Evolutionary conservation across 1,140 invertebrate species (phyloP), one percentile per base, ranked within the genome.

Genomic region (Drosophila cardini): DNA sequence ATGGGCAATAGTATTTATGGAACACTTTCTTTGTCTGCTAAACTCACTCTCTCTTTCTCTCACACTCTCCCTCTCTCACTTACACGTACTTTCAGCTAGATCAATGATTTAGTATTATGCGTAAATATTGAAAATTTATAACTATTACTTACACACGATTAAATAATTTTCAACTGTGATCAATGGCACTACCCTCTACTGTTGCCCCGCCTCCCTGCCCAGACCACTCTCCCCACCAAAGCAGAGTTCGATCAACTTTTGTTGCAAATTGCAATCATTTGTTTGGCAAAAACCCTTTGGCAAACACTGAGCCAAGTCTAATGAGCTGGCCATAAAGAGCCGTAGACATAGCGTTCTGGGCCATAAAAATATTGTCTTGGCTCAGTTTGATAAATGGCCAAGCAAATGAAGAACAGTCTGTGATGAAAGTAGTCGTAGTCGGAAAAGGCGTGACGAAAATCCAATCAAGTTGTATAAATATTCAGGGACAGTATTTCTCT

Each of bases 81-180:
- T 4, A n/a, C 9, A 38, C 0, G 2, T 10, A 11, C 10, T 38
- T 4, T 38, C 9, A 38, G 3, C 2, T 38, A 38, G 4, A n/a
- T 38, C 11, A 38, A 38, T 38, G 36, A 4, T 38, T 38, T 38
- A 42, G 50, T 62, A 69, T 52, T 58, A 57, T 63, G 53, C 36
- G 46, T 50, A 72, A 67, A 40, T 60, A 73, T 76, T 72, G 69
- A 21, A 80, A 71, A 87, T 89, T 75, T 89, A 89, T 89, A 87
- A 84, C 76, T 87, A 83, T 89, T 89, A 78, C 58, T 89, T 76
- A 84, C 84, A 65, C 77, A 78, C 84, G 84, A 89, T 89, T 89
- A 80, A 89, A 75, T 78, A 68, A 77, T 84, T 67, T 63, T 53
- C 56, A n/a, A 21, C 43, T 16, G 21, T 48, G 43, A 71, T 70